A percentile compares a stretch with the other conserved stretches of the same genome.
Conservation (phyloP, 1,140 invertebrate genomes). For the Temnothorax longispinosus region DNA sequence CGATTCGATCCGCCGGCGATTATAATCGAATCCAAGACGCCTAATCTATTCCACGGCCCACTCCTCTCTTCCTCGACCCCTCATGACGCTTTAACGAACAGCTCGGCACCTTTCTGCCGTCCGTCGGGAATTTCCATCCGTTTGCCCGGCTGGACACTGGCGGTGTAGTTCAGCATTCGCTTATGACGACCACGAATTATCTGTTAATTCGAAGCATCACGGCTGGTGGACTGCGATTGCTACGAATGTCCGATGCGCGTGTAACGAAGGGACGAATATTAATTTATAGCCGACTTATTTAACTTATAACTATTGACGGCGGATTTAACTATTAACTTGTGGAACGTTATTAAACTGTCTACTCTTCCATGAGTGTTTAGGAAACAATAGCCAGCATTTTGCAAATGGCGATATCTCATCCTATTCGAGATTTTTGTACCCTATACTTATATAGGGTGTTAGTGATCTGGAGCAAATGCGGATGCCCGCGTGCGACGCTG, state of each 20-base stretch:
- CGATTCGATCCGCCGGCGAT: constrained; percentile 68
- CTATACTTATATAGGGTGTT: background rate
- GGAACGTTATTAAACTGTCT: background rate
- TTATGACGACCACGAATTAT: constrained; percentile 35
- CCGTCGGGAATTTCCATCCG: constrained; percentile 54
- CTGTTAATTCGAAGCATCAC: constrained; percentile 6
- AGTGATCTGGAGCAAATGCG: background rate
- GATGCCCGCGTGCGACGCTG: background rate
- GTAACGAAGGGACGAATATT: background rate
- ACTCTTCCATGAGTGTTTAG: background rate
- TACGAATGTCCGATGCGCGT: background rate
- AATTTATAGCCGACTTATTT: background rate
- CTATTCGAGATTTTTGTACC: background rate
- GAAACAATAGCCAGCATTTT: background rate
- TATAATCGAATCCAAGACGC: constrained; percentile 71
- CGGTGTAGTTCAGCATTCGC: constrained; percentile 29
- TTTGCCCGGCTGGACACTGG: constrained; percentile 38
- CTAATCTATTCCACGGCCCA: constrained; percentile 58
- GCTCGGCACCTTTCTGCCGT: constrained; percentile 25
- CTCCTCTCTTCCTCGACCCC: constrained; percentile 34
- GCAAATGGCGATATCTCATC: background rate
- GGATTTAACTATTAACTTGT: background rate
- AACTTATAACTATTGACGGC: background rate
- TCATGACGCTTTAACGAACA: constrained; percentile 31
- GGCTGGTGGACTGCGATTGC: background rate